Base-by-base conservation (phyloP, 1,140 invertebrate genomes). In the Drosophila watanabei region DNA sequence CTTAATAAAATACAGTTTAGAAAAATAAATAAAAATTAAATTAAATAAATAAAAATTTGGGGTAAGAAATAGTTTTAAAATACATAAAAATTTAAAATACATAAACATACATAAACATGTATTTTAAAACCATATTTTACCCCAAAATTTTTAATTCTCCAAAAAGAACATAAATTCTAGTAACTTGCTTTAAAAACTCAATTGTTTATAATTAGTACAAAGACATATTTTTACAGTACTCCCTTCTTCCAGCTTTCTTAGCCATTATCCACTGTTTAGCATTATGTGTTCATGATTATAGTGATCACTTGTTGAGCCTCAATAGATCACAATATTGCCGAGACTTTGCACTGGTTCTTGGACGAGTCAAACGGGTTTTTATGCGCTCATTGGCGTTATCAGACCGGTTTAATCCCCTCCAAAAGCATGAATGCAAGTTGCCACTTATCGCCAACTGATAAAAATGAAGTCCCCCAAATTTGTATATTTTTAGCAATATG, bases 341-440 rank as follows among this genome's bases (percentile, higher is more conserved):
- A 24, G 82, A 57, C 51, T 52, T 78, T 79, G 56, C 75, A 75
- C 69, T 82, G 80, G 78, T 85, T 71, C 62, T 72, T 70, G 63
- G 79, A 70, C 78, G 49, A 73, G 69, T 75, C 28, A 76, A 82
- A 87, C 83, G 69, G 57, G 83, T 88, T 87, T 88, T 87, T 79
- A 65, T 75, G 72, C 63, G 58, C 59, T 69, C 28, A 78, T 37
- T 43, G 30, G 49, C n/a, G 51, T 79, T 79, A 79, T 79, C 75
- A 61, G 68, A 72, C 76, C 75, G 76, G 76, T 79, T 80, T 54
- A 43, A 10, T 20, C 32, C 58, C 66, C 48, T 9, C 5, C 39
- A 43, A 63, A 63, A 54, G 52, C 48, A 65, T 59, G 30, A 63
- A 46, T 75, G 59, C 73, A 76, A 20, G 35, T 30, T 72, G 54